phyloP scores from a whole-genome alignment of 1,140 invertebrate species.

The Sinella curviseta region DNA sequence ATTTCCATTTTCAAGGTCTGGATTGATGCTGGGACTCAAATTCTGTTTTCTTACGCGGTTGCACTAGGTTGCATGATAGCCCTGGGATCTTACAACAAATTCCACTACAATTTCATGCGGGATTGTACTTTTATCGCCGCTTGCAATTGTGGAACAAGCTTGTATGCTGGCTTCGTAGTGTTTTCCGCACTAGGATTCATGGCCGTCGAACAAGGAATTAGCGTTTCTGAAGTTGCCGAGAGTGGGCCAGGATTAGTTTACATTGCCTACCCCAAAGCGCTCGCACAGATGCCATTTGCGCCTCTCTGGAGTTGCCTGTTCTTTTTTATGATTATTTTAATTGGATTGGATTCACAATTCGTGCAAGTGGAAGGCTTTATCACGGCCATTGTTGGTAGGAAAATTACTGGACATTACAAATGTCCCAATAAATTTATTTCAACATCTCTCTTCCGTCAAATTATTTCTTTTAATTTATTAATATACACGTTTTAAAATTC shows the following conservation, averaged over 20 bases:
- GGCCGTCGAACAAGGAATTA: slow-evolving; percentile 51
- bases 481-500: too few relatives aligned
- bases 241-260: slow-evolving; percentile 75
- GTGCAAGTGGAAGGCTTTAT: slow-evolving; percentile 78
- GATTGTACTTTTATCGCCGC: slow-evolving; percentile 69
- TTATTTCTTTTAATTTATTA: too few relatives aligned
- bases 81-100: slow-evolving; percentile 72
- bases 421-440: too few relatives aligned
- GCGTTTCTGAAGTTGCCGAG: slow-evolving; percentile 56
- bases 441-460: too few relatives aligned
- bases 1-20: slow-evolving; percentile 54
- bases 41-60: slow-evolving; percentile 69
- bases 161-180: slow-evolving; percentile 68
- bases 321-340: slow-evolving; percentile 80
- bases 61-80: slow-evolving; percentile 69
- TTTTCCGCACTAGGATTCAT: slow-evolving; percentile 80
- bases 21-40: slow-evolving; percentile 62
- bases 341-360: slow-evolving; percentile 75
- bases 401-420: too few relatives aligned
- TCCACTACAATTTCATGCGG: slow-evolving; percentile 70
- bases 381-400: slow-evolving; percentile 57
- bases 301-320: slow-evolving; percentile 79
- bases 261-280: slow-evolving; percentile 67
- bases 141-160: slow-evolving; percentile 70
- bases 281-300: slow-evolving; percentile 73